Conservation (phyloP, 1,140 invertebrate species). For the Euura saliciscinereae region DNA sequence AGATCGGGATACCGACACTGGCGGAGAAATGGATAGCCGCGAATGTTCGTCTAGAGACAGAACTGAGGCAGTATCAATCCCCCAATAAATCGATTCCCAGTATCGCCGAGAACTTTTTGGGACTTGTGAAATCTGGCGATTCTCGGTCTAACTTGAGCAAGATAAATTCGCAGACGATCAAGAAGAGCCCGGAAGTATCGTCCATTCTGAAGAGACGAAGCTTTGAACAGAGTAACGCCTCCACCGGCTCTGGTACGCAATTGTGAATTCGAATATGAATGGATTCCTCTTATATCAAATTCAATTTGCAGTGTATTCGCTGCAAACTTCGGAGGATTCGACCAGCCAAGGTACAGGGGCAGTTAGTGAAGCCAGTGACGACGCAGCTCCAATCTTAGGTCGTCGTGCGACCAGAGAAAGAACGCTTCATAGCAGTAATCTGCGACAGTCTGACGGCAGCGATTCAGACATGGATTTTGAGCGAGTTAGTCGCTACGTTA, state of each 20-base stretch:
- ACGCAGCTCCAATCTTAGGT: slow-evolving; percentile 64
- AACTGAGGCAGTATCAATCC: slow-evolving; percentile 40
- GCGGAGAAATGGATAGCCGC: slow-evolving; percentile 66
- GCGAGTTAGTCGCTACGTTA: slow-evolving; percentile 41
- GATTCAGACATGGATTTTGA: slow-evolving; percentile 64
- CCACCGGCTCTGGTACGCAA: slow-evolving; percentile 47
- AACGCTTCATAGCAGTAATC: slow-evolving; percentile 41
- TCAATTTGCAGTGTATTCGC: slow-evolving; percentile 46
- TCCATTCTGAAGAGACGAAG: slow-evolving; percentile 65
- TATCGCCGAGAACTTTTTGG: slow-evolving; percentile 54
- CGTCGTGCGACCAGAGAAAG: slow-evolving; percentile 67
- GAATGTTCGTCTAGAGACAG: slow-evolving; percentile 62
- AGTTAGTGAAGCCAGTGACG: slow-evolving; percentile 70
- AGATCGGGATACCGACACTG: slow-evolving; percentile 66
- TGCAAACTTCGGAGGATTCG: slow-evolving; percentile 63
- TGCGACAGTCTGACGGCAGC: slow-evolving; percentile 59
- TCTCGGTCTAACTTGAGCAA: slow-evolving; percentile 35
- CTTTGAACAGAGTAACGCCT: slow-evolving; percentile 58
- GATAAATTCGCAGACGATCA: slow-evolving; percentile 31
- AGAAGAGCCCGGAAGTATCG: slow-evolving; percentile 58
- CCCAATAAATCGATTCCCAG: slow-evolving; percentile 38
- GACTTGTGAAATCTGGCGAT: slow-evolving; percentile 54
- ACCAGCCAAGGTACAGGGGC: slow-evolving; percentile 61
- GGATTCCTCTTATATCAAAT: not conserved
- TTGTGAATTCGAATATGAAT: slow-evolving; percentile 12